Base-by-base conservation (phyloP, 1,140 invertebrate species). In the Mesaphorura yosii region DNA sequence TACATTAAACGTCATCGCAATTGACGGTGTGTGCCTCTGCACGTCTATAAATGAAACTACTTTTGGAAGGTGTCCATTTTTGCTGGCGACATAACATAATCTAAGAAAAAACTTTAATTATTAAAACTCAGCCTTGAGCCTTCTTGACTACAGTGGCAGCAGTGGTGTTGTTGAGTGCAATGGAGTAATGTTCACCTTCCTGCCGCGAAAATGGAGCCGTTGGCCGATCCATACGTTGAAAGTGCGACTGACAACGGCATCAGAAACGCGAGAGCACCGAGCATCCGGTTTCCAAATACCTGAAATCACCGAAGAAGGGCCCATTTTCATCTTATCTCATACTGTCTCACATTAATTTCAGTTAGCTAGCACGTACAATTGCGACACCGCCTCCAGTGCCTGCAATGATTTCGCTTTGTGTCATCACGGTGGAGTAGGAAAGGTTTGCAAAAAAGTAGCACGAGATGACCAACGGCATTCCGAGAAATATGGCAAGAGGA, bases 401-500 rank as follows among this genome's bases (percentile, higher is more conserved):
- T 0, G 84, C 80, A 0, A 84, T 72, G 74, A 96, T 86, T 68
- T 95, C 89, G 0, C 77, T 70, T 1, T 80, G 78, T 7, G 77
- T 82, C 48, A 95, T 71, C 1, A 84, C 88, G 1, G 90, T 82
- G 76, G 95, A 86, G 68, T 95, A 94, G 22, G 91, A 83, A 1
- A 95, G 74, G 67, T 95, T 96, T 76, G 91, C 86, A 51, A 88
- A 76, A 7, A 92, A 81, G 66, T 96, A 96, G 2, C 93, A 76
- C 1, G 79, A 64, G 0, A 88, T 94, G 0, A 93, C 86, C 1
- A 89, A 69, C 2, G 88, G 86, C 27, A 91, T 84, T 0, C 86
- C 90, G 34, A 93, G 88, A 19, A 84, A 73, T 57, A 95, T 92
- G 46, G 89, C 88, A 14, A 57, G 27, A 17, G 59, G 78, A 7